Conservation (phyloP, 2,888 invertebrate genomes). For the Caenorhabditis japonica region DNA sequence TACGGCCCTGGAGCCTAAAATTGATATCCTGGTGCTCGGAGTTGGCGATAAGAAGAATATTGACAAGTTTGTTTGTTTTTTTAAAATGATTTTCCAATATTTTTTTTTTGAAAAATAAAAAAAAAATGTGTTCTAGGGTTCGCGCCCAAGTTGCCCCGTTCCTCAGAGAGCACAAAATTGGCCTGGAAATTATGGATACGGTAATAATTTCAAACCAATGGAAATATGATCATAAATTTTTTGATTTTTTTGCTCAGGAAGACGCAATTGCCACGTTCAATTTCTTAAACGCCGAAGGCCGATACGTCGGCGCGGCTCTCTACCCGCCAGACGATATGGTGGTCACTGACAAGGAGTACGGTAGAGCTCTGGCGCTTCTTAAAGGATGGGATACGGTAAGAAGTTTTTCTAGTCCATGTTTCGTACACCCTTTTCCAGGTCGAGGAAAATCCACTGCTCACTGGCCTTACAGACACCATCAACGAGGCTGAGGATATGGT, state of each 20-base stretch:
- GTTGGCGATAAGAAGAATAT: slow-evolving; percentile 76
- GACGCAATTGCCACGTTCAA: slow-evolving; percentile 92
- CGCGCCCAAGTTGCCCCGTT: slow-evolving; percentile 62
- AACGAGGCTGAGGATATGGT: slow-evolving; percentile 61
- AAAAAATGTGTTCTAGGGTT: slow-evolving; percentile 37
- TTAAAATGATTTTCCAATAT: background rate
- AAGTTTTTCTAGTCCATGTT: background rate
- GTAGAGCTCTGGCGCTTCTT: slow-evolving; percentile 65
- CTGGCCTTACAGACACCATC: slow-evolving; percentile 54
- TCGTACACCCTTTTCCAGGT: slow-evolving; percentile 30
- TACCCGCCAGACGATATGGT: slow-evolving; percentile 79
- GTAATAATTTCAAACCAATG: slow-evolving; percentile 69
- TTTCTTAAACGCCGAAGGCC: slow-evolving; percentile 88
- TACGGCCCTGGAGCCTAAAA: slow-evolving; percentile 86
- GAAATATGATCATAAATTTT: background rate
- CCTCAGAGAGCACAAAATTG: slow-evolving; percentile 81
- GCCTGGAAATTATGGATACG: slow-evolving; percentile 86
- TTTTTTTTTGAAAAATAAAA: background rate
- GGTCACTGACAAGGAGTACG: slow-evolving; percentile 68
- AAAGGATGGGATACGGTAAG: slow-evolving; percentile 65
- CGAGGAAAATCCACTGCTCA: slow-evolving; percentile 65
- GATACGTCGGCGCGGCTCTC: slow-evolving; percentile 82
- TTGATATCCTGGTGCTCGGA: slow-evolving; percentile 80
- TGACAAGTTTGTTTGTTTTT: slow-evolving; percentile 63
- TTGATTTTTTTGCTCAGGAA: no score